Evolutionary conservation across 1,140 invertebrate genomes (phyloP).

Genomic region (Wasmannia auropunctata): DNA sequence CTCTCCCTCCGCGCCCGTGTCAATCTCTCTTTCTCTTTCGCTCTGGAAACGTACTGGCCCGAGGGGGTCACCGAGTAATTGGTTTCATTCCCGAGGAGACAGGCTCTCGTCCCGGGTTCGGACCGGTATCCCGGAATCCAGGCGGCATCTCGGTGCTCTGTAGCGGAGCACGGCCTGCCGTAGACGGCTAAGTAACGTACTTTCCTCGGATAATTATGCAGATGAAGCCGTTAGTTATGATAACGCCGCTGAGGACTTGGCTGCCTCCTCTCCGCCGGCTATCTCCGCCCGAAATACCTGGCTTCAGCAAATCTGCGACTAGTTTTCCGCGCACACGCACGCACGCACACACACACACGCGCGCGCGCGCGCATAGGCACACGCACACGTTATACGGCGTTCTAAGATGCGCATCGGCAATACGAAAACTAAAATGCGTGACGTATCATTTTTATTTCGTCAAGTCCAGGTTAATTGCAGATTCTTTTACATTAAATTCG

Average conservation of each 20-base stretch:
- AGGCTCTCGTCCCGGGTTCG: constrained; percentile 79
- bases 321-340: background rate
- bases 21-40: constrained; percentile 54
- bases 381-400: background rate
- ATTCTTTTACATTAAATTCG: background rate
- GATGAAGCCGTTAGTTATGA: constrained; percentile 84
- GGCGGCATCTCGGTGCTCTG: constrained; percentile 72
- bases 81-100: constrained; percentile 83
- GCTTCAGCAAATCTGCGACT: constrained; percentile 46
- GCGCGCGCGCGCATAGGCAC: too few relatives aligned
- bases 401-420: background rate
- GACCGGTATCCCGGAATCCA: constrained; percentile 76
- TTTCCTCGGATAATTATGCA: constrained; percentile 83
- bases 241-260: constrained; percentile 73
- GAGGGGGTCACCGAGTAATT: constrained; percentile 84
- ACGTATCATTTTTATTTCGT: background rate
- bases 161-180: constrained; percentile 69
- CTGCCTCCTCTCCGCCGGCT: constrained; percentile 22
- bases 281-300: constrained; percentile 32
- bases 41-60: constrained; percentile 77
- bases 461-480: too few relatives aligned
- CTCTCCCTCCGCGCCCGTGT: constrained; percentile 63
- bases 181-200: constrained; percentile 81
- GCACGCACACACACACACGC: background rate
- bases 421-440: background rate